These are phyloP conservation scores for Tachysurus fulvidraco DNA, from an alignment of 2,113 vertebrate species.

Conservation along the genomic window DNA sequence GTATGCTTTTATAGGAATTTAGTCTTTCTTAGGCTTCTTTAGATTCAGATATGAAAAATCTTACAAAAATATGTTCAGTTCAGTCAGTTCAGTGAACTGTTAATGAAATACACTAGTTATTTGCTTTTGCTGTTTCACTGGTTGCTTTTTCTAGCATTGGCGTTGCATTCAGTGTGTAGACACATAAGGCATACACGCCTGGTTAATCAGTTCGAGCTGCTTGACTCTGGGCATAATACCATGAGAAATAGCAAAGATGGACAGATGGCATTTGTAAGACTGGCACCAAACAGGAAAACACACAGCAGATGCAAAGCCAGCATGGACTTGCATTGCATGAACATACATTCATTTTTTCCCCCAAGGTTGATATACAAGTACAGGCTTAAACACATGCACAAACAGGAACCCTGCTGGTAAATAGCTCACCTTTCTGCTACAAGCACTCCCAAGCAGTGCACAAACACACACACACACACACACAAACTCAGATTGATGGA, in stretches of 20 bases:
- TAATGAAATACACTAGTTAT: not conserved
- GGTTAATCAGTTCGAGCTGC: slow-evolving; percentile 46
- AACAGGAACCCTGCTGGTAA: slow-evolving; percentile 12
- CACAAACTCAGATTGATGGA: not conserved
- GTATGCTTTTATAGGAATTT: slow-evolving; percentile 3
- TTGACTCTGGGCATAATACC: slow-evolving; percentile 51
- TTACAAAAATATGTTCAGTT: too few relatives aligned
- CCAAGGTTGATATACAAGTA: slow-evolving; percentile 20
- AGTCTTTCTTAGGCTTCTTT: not conserved
- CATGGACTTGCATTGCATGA: not conserved
- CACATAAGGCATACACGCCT: slow-evolving; percentile 35
- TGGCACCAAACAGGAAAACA: slow-evolving; percentile 44
- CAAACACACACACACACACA: slow-evolving; percentile 15
- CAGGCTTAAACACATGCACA: slow-evolving; percentile 26
- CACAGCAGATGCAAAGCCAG: slow-evolving; percentile 25
- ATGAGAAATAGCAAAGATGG: slow-evolving; percentile 37
- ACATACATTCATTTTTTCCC: not conserved
- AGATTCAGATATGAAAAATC: not conserved
- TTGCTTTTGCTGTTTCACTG: not conserved
- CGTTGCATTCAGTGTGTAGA: slow-evolving; percentile 22
- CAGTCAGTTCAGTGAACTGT: too few relatives aligned
- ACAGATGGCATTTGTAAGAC: slow-evolving; percentile 53
- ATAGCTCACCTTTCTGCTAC: slow-evolving; percentile 22
- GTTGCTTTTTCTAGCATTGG: not conserved
- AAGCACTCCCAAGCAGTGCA: not conserved